A percentile compares a stretch with the other conserved stretches of the same genome.
phyloP scores from a whole-genome alignment of 2,113 vertebrate species.

The Macrotus californicus region DNA sequence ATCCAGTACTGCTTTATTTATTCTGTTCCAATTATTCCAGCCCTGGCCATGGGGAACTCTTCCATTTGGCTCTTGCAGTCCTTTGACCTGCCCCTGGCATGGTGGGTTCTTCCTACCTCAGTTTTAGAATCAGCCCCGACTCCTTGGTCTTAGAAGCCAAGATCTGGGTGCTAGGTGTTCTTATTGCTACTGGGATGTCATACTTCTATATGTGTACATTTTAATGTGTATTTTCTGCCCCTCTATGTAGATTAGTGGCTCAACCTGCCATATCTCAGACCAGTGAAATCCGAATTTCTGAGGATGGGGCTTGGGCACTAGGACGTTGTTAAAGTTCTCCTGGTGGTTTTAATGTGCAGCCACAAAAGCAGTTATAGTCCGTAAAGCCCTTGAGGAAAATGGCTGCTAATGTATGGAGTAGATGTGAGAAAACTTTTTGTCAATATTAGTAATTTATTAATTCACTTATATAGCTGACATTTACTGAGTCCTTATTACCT shows the following conservation, averaged over 20 bases:
- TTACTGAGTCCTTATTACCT: not conserved
- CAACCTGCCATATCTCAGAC: not conserved
- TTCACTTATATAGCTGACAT: not conserved
- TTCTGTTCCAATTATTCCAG: not conserved
- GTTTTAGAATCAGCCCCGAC: not conserved
- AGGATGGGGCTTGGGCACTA: not conserved
- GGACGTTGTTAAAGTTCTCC: not conserved
- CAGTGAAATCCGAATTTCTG: not conserved
- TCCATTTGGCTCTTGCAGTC: not conserved
- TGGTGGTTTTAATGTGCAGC: not conserved
- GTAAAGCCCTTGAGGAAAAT: not conserved
- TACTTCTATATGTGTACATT: not conserved
- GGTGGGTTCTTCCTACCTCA: not conserved
- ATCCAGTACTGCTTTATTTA: not conserved
- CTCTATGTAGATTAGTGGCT: not conserved
- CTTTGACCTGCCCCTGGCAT: not conserved
- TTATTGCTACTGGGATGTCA: not conserved
- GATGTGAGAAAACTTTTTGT: not conserved
- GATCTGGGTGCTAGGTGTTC: not conserved
- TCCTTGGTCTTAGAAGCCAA: not conserved
- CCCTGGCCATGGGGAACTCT: not conserved
- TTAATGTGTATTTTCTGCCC: not conserved
- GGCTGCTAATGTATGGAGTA: not conserved
- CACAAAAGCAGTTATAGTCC: not conserved
- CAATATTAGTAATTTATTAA: not conserved